phyloP scores from a whole-genome alignment of 2,888 invertebrate genomes.

The Entomobrya multifasciata region DNA sequence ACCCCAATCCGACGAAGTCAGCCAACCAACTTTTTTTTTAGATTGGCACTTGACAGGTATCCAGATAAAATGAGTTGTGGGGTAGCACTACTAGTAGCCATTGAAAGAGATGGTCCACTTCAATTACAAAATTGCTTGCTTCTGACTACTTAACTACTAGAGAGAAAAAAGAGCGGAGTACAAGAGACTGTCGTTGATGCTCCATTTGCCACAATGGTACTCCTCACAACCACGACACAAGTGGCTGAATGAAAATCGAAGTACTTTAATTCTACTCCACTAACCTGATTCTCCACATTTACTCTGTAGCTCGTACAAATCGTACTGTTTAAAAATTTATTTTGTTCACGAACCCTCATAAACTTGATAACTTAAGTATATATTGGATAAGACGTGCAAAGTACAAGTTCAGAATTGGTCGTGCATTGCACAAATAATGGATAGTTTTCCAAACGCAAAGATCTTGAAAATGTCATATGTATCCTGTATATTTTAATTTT shows the following conservation, averaged over 20 bases:
- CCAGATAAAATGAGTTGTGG: slow-evolving; percentile 19
- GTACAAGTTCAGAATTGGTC: not conserved
- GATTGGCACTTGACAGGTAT: slow-evolving; percentile 69
- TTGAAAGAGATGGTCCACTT: slow-evolving; percentile 58
- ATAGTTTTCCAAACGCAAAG: not conserved
- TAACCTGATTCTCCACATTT: slow-evolving; percentile 44
- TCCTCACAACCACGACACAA: not conserved
- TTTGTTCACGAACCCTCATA: too few relatives aligned
- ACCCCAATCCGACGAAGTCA: not conserved
- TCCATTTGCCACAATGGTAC: slow-evolving; percentile 16
- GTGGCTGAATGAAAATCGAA: not conserved
- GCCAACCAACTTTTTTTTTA: slow-evolving; percentile 10
- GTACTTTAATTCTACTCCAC: slow-evolving; percentile 7
- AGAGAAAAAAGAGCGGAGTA: not conserved
- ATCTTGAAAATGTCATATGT: not conserved
- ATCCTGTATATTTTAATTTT: too few relatives aligned
- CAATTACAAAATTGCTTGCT: slow-evolving; percentile 66
- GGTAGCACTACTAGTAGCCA: not conserved
- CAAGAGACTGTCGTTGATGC: slow-evolving; percentile 4
- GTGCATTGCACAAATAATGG: not conserved
- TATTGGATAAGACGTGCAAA: not conserved
- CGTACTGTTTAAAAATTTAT: too few relatives aligned
- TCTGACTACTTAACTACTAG: too few relatives aligned
- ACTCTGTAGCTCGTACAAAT: too few relatives aligned
- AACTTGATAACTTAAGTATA: too few relatives aligned